Base-by-base conservation (phyloP, 2,113 vertebrate genomes). In the Phrynosoma blainvillii region DNA sequence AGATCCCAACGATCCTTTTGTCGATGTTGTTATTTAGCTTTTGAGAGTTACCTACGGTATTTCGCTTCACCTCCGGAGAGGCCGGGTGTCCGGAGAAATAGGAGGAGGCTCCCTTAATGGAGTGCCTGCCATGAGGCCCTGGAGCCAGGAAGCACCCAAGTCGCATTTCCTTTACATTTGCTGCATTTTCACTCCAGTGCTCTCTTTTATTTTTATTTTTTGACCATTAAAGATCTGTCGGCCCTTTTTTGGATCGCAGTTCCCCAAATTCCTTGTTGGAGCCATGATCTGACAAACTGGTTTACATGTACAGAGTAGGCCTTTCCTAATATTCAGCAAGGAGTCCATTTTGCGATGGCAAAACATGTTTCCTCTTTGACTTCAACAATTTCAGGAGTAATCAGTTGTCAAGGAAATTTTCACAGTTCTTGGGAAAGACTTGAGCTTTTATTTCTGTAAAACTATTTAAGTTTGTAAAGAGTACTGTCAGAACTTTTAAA, bases 371-470 rank as follows among this genome's bases (percentile, higher is more conserved):
- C 20, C 25, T 73, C 86, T 36, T 79, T 10, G 40, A 30, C 42
- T 87, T 10, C 74, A 1, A 52, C 16, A 0, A 47, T 1, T 59
- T 42, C 27, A 36, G 77, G 84, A 87, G 84, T 88, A 86, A 54
- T 89, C 75, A 1, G 78, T 93, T 92, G 91, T 90, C 92, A 90
- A 6, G 84, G 85, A 90, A 56, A n/a, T 82, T 80, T 87, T 82
- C 40, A 85, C 89, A 85, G 82, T 77, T 30, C 75, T 87, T 81
- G 88, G 85, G 90, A 91, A 87, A 47, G 47, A 89, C 88, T 79
- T 90, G 81, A 77, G 8, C 84, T 89, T 62, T 87, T 27, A 36
- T 79, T 56, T 59, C 36, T 14, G 10, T 62, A 18, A 2, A 71
- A 30, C 52, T 68, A n/a, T 32, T 85, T 71, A 71, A 62, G 59